Percentiles rank a stretch among this genome's conserved stretches.
Conservation (phyloP, 2,113 vertebrate genomes). For the Sminthopsis crassicaudata region DNA sequence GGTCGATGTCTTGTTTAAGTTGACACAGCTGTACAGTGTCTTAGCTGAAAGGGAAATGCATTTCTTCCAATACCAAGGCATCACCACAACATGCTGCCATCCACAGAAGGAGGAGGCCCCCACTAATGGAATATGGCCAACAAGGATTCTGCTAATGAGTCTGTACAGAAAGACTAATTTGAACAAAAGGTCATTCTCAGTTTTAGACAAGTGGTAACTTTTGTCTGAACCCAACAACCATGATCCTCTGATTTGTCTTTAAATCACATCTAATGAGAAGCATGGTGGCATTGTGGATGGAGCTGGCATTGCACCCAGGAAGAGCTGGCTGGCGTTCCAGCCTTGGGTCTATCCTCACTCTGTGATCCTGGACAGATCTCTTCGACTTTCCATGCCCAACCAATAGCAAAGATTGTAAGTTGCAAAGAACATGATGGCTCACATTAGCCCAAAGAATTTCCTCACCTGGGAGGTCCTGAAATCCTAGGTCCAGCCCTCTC, state of each 20-base stretch:
- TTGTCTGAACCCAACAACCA: background rate
- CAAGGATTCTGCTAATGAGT: background rate
- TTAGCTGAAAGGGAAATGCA: background rate
- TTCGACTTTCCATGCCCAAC: background rate
- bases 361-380: background rate
- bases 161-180: background rate
- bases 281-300: background rate
- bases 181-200: background rate
- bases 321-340: background rate
- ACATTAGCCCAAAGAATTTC: background rate
- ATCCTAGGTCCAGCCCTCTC: background rate
- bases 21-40: background rate
- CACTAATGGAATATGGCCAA: background rate
- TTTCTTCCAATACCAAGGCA: background rate
- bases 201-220: background rate
- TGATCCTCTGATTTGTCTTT: background rate
- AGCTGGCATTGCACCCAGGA: background rate
- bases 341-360: background rate
- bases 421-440: background rate
- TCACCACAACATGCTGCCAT: background rate
- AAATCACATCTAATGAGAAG: background rate
- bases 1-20: background rate
- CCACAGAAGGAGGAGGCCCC: background rate
- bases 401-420: background rate
- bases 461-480: background rate